A percentile compares a stretch with the other conserved stretches of the same genome.
phyloP scores from a whole-genome alignment of 2,888 invertebrate species.

The Ditula angustiorana region DNA sequence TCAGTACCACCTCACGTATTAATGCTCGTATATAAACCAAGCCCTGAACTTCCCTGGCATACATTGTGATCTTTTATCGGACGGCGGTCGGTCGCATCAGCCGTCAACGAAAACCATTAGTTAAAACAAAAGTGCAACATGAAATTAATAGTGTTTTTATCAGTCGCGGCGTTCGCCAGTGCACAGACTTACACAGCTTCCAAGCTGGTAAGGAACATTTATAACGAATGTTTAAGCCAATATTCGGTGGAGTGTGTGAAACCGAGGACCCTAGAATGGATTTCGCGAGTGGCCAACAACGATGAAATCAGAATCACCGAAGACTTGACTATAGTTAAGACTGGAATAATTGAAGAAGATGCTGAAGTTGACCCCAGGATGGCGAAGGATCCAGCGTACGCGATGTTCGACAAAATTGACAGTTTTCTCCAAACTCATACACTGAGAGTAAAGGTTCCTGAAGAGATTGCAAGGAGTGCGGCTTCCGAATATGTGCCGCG shows the following conservation, averaged over 20 bases:
- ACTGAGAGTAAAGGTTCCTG: constrained; percentile 90
- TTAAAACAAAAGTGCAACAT: constrained; percentile 69
- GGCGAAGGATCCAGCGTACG: constrained; percentile 83
- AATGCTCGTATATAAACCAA: constrained; percentile 85
- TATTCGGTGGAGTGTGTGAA: constrained; percentile 90
- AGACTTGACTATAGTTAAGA: constrained; percentile 90
- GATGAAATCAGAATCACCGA: constrained; percentile 91
- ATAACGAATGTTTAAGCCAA: constrained; percentile 88
- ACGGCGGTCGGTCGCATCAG: constrained; percentile 78
- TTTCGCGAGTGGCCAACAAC: constrained; percentile 87
- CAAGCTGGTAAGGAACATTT: constrained; percentile 88
- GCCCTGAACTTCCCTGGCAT: constrained; percentile 78
- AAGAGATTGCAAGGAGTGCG: constrained; percentile 85
- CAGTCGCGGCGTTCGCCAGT: constrained; percentile 68
- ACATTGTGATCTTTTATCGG: constrained; percentile 77
- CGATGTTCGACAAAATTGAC: constrained; percentile 90
- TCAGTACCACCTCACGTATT: constrained; percentile 81
- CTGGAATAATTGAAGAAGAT: constrained; percentile 76
- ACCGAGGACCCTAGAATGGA: constrained; percentile 91
- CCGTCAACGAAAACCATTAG: constrained; percentile 61
- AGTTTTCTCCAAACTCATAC: constrained; percentile 91
- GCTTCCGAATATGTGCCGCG: constrained; percentile 87
- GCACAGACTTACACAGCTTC: constrained; percentile 84
- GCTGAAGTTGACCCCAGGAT: constrained; percentile 74
- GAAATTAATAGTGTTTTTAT: constrained; percentile 76